phyloP scores from a whole-genome alignment of 2,888 invertebrate genomes.

The Ctena decussata region DNA sequence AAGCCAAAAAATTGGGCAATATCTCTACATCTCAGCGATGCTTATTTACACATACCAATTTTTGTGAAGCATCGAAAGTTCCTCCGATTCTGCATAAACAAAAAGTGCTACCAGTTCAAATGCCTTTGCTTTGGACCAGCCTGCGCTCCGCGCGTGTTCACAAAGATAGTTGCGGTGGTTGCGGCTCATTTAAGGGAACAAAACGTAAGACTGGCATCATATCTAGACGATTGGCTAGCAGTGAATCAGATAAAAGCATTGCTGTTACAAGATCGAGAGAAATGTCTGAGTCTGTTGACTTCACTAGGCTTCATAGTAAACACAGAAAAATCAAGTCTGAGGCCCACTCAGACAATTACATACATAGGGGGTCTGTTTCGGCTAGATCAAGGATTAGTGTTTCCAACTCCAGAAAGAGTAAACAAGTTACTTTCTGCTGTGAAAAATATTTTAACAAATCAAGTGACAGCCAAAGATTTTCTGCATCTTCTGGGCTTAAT shows the following conservation, averaged over 20 bases:
- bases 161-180: slow-evolving; percentile 40
- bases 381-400: neutral
- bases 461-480: slow-evolving; percentile 6
- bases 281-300: slow-evolving; percentile 18
- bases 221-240: slow-evolving; percentile 34
- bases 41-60: slow-evolving; percentile 41
- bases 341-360: slow-evolving; percentile 20
- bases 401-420: slow-evolving; percentile 18
- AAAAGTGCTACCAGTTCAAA: neutral
- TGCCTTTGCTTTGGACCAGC: slow-evolving; percentile 17
- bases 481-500: slow-evolving; percentile 32
- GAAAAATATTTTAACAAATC: neutral
- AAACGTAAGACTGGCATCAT: slow-evolving; percentile 19
- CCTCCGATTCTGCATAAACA: slow-evolving; percentile 10
- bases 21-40: slow-evolving; percentile 33
- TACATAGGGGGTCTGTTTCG: slow-evolving; percentile 30
- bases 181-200: slow-evolving; percentile 27
- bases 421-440: neutral
- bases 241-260: slow-evolving; percentile 5
- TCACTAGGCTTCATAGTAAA: slow-evolving; percentile 28
- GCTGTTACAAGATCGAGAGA: slow-evolving; percentile 4
- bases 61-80: slow-evolving; percentile 26
- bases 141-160: slow-evolving; percentile 4
- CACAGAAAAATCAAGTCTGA: slow-evolving; percentile 8
- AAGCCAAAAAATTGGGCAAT: slow-evolving; percentile 38